Evolutionary conservation across 2,113 vertebrate genomes (phyloP).

Genomic region (Suricata suricatta): DNA sequence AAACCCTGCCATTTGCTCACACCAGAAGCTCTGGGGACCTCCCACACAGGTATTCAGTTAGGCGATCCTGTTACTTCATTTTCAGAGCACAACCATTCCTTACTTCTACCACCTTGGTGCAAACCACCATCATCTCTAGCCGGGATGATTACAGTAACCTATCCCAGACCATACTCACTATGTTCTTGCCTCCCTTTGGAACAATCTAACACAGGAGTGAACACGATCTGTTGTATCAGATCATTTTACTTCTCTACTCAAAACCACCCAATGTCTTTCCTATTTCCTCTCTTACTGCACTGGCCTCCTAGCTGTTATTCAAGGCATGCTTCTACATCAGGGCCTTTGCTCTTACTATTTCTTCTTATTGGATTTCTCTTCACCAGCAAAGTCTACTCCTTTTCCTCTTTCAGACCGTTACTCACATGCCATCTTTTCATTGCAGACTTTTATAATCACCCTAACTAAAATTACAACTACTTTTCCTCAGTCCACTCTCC

Average conservation of each 20-base stretch:
- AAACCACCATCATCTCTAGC: background rate
- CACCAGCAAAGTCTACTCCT: background rate
- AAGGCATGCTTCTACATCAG: background rate
- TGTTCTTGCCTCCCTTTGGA: background rate
- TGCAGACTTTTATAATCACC: background rate
- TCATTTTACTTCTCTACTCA: background rate
- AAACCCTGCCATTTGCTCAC: background rate
- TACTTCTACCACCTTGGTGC: rapidly evolving
- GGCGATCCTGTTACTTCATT: background rate
- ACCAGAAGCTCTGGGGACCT: background rate
- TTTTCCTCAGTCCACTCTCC: background rate
- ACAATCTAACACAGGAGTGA: background rate
- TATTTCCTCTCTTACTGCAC: background rate
- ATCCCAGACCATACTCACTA: background rate
- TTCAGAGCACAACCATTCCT: background rate
- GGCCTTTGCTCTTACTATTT: background rate
- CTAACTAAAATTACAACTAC: background rate
- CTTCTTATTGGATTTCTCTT: background rate
- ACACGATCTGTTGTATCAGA: too few species aligned
- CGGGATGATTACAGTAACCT: background rate
- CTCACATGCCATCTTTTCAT: background rate
- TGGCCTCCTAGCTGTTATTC: background rate
- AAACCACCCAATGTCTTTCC: background rate
- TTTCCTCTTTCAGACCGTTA: background rate
- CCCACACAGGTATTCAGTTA: background rate